Base-by-base conservation (phyloP, 1,140 invertebrate genomes). In the Leucophenga varia region DNA sequence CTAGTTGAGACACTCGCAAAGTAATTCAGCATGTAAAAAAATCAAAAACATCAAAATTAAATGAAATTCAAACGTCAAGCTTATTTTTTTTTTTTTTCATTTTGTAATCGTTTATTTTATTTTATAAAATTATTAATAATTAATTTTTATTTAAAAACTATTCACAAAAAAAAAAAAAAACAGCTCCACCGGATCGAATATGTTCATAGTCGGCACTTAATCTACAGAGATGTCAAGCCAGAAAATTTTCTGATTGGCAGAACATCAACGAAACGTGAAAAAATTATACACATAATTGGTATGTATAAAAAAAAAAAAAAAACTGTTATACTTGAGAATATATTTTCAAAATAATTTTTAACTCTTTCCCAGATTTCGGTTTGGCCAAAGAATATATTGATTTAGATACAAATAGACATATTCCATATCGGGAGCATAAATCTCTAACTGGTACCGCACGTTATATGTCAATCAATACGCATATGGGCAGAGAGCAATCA, bases 351-450 rank as follows among this genome's bases (percentile, higher is more conserved):
- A 42, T 42, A 8, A 12, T 20, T 25, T 43, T 35, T 30, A 4
- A 38, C n/a, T 38, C 8, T 41, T 40, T 14, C 7, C 49, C 72
- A 86, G 96, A 98, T 86, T 98, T 99, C 86, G 97, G 97, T 79
- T 85, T 99, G 82, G 96, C 96, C 76, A 99, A 98, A 86, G 96
- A 98, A 85, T 99, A 99, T 81, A 98, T 99, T 84, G 96, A 99
- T 83, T 89, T 96, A 83, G 95, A 98, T 85, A 95, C 91, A 78
- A 95, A 97, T 84, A 98, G 97, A 83, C 97, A 99, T 83, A 99
- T 99, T 84, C 95, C 96, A 64, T 99, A 98, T 81, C 89, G 95
- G 84, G 97, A 99, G 84, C 95, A 99, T 83, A 99, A 99, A 82
- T 97, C 93, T 77, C 84, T 99, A 68, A 99, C 97, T 43, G 90